These are phyloP conservation scores for Coracopsis vasa DNA, from an alignment of 2,113 vertebrate species.

Conservation along the genomic window DNA sequence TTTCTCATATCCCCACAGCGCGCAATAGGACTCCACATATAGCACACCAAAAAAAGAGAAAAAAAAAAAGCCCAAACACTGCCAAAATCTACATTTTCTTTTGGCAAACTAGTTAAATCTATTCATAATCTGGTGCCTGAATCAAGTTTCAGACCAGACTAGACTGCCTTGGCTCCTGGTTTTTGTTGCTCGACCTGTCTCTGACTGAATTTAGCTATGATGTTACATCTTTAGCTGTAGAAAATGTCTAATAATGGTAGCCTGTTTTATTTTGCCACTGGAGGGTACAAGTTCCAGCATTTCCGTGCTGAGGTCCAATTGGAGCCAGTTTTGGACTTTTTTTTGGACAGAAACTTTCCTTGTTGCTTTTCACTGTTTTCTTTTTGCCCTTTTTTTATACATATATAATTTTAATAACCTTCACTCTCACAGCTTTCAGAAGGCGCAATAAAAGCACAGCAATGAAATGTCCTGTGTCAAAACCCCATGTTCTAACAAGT, in stretches of 20 bases:
- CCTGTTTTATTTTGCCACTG: slow-evolving; percentile 77
- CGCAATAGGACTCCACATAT: slow-evolving; percentile 77
- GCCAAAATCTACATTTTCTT: slow-evolving; percentile 94
- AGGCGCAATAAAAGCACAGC: slow-evolving; percentile 42
- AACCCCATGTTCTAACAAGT: neutral
- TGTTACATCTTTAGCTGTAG: slow-evolving; percentile 78
- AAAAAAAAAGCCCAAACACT: slow-evolving; percentile 67
- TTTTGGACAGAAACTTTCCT: slow-evolving; percentile 58
- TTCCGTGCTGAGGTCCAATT: slow-evolving; percentile 58
- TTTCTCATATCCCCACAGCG: slow-evolving; percentile 79
- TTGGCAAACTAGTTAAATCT: slow-evolving; percentile 84
- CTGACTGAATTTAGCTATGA: slow-evolving; percentile 82
- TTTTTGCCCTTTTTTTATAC: neutral
- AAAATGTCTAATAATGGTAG: slow-evolving; percentile 76
- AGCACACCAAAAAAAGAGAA: slow-evolving; percentile 60
- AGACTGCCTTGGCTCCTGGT: slow-evolving; percentile 80
- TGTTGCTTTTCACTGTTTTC: slow-evolving; percentile 58
- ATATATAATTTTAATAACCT: neutral
- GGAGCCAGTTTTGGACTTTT: slow-evolving; percentile 45
- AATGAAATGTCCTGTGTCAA: neutral
- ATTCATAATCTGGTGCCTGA: slow-evolving; percentile 85
- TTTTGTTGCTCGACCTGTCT: slow-evolving; percentile 84
- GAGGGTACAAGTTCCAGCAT: slow-evolving; percentile 68
- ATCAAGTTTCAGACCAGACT: slow-evolving; percentile 85
- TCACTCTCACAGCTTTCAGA: slow-evolving; percentile 36